A percentile compares a stretch with the other conserved stretches of the same genome.
These are phyloP conservation scores for Strigamia transsilvanica DNA, from an alignment of 2,888 invertebrate species.

Conservation along the genomic window DNA sequence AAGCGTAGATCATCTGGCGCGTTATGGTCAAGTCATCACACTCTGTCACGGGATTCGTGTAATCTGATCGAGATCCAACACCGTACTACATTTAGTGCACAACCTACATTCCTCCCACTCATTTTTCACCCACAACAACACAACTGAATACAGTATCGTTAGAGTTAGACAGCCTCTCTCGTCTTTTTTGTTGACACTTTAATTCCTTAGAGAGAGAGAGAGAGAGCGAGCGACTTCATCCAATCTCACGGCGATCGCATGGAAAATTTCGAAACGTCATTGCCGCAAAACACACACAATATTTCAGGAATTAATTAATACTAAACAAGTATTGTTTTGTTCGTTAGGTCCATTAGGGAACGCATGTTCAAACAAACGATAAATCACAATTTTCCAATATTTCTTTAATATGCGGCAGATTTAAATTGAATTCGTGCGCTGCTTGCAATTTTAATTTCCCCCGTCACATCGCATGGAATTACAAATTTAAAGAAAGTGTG, in stretches of 20 bases:
- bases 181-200: not conserved
- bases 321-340: not conserved
- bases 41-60: slow-evolving; percentile 48
- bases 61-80: slow-evolving; percentile 48
- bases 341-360: not conserved
- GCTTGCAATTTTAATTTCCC: not conserved
- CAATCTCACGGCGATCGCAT: too few relatives aligned
- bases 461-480: not conserved
- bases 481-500: slow-evolving; percentile 35
- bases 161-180: not conserved
- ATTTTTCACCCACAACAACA: slow-evolving; percentile 16
- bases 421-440: not conserved
- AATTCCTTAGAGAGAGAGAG: not conserved
- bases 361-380: not conserved
- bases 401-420: not conserved
- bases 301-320: not conserved
- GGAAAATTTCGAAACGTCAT: not conserved
- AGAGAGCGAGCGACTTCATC: too few relatives aligned
- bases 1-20: slow-evolving; percentile 45
- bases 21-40: slow-evolving; percentile 40
- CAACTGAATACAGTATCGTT: not conserved
- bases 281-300: not conserved
- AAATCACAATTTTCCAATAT: not conserved
- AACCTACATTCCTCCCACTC: not conserved
- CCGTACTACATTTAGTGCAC: slow-evolving; percentile 17